A percentile compares a stretch with the other conserved stretches of the same genome.
Conservation (phyloP, 1,140 invertebrate genomes). For the Eulimnadia texana region DNA sequence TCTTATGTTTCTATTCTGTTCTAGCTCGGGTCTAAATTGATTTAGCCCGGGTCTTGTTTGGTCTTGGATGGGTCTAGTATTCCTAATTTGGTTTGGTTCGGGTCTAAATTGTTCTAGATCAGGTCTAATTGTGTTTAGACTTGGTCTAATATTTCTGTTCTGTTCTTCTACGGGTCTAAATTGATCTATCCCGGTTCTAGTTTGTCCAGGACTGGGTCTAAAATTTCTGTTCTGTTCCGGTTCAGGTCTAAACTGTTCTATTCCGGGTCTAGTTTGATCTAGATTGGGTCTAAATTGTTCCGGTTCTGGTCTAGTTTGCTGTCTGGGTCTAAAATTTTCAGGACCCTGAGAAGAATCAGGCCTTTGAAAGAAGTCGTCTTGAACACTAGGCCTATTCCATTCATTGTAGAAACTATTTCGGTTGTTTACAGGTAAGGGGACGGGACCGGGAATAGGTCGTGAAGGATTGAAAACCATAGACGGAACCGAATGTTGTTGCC, state of each 20-base stretch:
- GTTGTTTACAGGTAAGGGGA: neutral
- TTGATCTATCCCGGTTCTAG: neutral
- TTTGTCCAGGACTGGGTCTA: neutral
- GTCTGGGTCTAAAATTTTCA: too few species aligned
- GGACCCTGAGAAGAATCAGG: too few species aligned
- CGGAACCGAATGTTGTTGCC: neutral
- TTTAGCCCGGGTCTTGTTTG: neutral
- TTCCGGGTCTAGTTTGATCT: neutral
- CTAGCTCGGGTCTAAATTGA: neutral
- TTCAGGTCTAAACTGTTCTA: neutral
- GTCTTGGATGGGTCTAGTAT: neutral
- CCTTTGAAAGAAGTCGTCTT: neutral
- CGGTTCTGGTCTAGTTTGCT: neutral
- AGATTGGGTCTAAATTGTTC: neutral
- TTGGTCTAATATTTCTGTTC: neutral
- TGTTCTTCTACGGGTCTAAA: neutral
- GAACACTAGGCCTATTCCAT: neutral
- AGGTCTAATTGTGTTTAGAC: neutral
- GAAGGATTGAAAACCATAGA: neutral
- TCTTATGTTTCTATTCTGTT: neutral
- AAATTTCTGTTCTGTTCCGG: neutral
- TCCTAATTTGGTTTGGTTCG: too few species aligned
- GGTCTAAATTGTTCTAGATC: too few species aligned
- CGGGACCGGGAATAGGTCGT: neutral
- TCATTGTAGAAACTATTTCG: neutral